Evolutionary conservation across 2,888 invertebrate species (phyloP).

Genomic region (Cantharis nigra): DNA sequence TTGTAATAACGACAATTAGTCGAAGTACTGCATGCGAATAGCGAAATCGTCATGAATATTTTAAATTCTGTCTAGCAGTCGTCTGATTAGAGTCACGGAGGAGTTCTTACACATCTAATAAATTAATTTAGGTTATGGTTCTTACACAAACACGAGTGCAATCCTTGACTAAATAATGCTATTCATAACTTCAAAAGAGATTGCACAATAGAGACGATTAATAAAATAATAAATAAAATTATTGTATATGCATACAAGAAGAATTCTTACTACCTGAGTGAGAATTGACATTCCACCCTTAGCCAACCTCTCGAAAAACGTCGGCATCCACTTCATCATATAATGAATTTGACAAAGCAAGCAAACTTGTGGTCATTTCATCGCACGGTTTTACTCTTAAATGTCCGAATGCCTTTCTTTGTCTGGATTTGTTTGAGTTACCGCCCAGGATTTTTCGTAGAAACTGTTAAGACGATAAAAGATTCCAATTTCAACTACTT

Average conservation of each 20-base stretch:
- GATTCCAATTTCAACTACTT: background rate
- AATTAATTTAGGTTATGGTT: background rate
- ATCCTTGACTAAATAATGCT: background rate
- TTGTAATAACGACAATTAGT: background rate
- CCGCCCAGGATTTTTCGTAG: conserved; percentile 2
- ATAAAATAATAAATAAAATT: background rate
- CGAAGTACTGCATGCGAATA: background rate
- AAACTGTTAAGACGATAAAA: background rate
- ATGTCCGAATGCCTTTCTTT: conserved; percentile 19
- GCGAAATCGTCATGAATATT: conserved; percentile 21
- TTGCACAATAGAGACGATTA: background rate
- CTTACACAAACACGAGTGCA: background rate
- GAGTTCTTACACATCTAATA: conserved; percentile 16
- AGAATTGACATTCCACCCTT: conserved; percentile 3
- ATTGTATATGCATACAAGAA: background rate
- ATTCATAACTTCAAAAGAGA: background rate
- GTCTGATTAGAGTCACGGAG: conserved; percentile 27
- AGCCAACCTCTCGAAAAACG: conserved; percentile 9
- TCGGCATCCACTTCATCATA: conserved; percentile 28
- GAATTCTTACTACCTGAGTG: background rate
- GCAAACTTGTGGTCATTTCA: conserved; percentile 25
- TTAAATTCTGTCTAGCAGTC: conserved; percentile 28
- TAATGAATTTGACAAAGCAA: conserved; percentile 24
- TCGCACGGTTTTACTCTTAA: conserved; percentile 17
- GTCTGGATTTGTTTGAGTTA: conserved; percentile 26